A percentile compares a stretch with the other conserved stretches of the same genome.
Evolutionary conservation across 2,888 invertebrate species (phyloP).

Genomic region (Entomobrya multifasciata): DNA sequence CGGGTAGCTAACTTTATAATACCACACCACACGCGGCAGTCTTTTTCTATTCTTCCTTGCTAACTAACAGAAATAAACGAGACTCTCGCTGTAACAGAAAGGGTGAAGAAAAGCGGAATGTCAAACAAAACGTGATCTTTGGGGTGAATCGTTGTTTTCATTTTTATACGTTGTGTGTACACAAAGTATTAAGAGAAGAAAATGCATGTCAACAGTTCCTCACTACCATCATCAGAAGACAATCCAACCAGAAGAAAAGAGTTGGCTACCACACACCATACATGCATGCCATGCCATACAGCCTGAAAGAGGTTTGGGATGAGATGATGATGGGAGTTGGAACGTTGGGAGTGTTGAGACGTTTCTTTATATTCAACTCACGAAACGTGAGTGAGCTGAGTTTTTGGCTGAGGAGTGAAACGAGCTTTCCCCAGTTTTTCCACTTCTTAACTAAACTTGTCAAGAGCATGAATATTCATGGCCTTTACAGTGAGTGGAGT

Average conservation of each 20-base stretch:
- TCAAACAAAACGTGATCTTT: constrained; percentile 68
- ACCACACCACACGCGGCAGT: constrained; percentile 10
- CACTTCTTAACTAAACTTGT: constrained; percentile 59
- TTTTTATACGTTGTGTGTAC: constrained; percentile 23
- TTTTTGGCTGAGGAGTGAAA: constrained; percentile 28
- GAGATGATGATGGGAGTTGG: neutral
- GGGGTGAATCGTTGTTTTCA: constrained; percentile 43
- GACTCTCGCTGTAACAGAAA: neutral
- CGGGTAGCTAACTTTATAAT: constrained; percentile 44
- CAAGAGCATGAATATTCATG: constrained; percentile 72
- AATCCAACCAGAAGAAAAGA: neutral
- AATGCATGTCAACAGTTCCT: constrained; percentile 37
- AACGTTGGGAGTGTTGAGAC: constrained; percentile 49
- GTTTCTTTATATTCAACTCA: constrained; percentile 54
- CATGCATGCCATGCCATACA: neutral
- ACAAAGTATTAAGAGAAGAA: constrained; percentile 30
- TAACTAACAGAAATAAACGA: constrained; percentile 9
- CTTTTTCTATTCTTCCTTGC: constrained; percentile 34
- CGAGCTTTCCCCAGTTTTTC: constrained; percentile 42
- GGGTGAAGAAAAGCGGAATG: constrained; percentile 54
- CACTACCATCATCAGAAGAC: neutral
- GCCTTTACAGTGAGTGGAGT: too few relatives aligned
- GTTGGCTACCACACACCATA: neutral
- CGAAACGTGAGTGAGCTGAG: constrained; percentile 56
- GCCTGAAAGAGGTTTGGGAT: neutral